These are phyloP conservation scores for Sebastolobus alascanus DNA, from an alignment of 2,797 vertebrate species.

Conservation along the genomic window DNA sequence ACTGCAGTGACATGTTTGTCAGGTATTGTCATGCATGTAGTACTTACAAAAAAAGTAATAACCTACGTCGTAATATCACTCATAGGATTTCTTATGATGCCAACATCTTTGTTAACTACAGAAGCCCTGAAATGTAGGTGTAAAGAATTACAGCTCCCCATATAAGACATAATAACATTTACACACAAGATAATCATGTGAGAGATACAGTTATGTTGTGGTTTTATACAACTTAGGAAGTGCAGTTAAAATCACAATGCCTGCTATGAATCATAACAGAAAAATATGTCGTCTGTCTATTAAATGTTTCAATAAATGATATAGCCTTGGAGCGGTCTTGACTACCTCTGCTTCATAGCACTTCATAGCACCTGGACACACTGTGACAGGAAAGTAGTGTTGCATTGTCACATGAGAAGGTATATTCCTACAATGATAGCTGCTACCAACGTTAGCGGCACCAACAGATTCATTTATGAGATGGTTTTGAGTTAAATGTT, in stretches of 20 bases:
- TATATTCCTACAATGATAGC: not conserved
- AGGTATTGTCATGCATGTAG: not conserved
- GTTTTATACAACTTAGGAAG: not conserved
- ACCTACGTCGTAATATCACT: not conserved
- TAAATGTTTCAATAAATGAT: slow-evolving; percentile 1
- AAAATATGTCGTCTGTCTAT: not conserved
- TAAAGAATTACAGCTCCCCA: not conserved
- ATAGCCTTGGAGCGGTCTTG: not conserved
- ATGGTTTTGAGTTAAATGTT: not conserved
- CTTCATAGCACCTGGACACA: not conserved
- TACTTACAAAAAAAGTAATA: not conserved
- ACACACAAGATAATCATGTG: not conserved
- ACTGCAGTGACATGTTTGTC: not conserved
- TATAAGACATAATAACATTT: slow-evolving; percentile 2
- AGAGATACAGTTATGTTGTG: not conserved
- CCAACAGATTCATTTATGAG: not conserved
- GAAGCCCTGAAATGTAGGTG: not conserved
- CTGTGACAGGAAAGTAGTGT: not conserved
- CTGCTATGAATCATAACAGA: slow-evolving; percentile 9
- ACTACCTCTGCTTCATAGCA: not conserved
- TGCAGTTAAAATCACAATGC: not conserved
- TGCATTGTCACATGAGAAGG: not conserved
- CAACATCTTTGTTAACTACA: not conserved
- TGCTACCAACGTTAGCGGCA: not conserved
- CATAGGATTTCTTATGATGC: not conserved